Evolutionary conservation across 2,888 invertebrate genomes (phyloP).

Genomic region (Lathronympha strigana): DNA sequence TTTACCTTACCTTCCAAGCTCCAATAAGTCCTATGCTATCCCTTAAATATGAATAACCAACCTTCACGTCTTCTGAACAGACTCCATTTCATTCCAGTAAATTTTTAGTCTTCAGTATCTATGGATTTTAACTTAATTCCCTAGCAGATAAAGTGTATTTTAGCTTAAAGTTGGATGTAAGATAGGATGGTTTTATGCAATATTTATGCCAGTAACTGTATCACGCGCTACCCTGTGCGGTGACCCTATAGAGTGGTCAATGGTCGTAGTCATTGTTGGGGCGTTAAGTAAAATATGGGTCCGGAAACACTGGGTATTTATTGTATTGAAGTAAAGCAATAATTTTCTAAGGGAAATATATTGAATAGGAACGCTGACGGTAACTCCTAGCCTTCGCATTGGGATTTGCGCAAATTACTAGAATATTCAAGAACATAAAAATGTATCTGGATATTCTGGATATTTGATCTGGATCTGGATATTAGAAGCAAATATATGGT

Average conservation of each 20-base stretch:
- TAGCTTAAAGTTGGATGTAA: neutral
- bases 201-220: slow-evolving; percentile 58
- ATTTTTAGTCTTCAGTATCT: neutral
- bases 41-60: slow-evolving; percentile 3
- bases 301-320: slow-evolving; percentile 39
- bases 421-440: too few relatives aligned
- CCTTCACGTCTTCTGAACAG: neutral
- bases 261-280: slow-evolving; percentile 50
- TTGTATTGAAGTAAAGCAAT: slow-evolving; percentile 30
- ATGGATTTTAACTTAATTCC: neutral
- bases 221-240: slow-evolving; percentile 52
- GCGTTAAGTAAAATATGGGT: slow-evolving; percentile 46
- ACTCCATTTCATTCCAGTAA: neutral
- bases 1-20: slow-evolving; percentile 3
- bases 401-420: neutral
- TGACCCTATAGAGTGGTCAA: slow-evolving; percentile 64
- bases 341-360: slow-evolving; percentile 17
- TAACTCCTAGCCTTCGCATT: neutral
- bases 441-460: neutral
- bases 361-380: neutral
- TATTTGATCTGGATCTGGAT: too few relatives aligned
- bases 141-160: neutral
- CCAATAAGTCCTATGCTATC: slow-evolving; percentile 9
- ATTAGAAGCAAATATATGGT: too few relatives aligned
- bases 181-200: slow-evolving; percentile 38